Conservation (phyloP, 2,113 vertebrate genomes). For the Nycticebus coucang region DNA sequence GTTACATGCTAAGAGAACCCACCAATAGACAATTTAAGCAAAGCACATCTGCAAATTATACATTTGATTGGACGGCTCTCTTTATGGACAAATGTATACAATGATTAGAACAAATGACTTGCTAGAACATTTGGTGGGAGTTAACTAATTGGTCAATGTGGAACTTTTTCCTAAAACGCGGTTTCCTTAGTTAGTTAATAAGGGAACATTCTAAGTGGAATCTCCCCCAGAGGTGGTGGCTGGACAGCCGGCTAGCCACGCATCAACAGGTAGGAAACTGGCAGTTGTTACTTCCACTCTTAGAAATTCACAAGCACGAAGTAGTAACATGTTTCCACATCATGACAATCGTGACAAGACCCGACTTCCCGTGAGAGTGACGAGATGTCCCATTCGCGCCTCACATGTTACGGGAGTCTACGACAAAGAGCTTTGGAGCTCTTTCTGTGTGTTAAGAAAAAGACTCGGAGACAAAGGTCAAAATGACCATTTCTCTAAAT, state of each 20-base stretch:
- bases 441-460: background rate
- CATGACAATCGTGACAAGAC: background rate
- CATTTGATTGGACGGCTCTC: background rate
- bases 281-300: background rate
- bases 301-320: slow-evolving; percentile 8
- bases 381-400: background rate
- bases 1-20: background rate
- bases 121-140: background rate
- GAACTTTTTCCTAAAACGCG: background rate
- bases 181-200: background rate
- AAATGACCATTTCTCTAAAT: background rate
- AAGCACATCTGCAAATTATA: background rate
- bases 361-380: background rate
- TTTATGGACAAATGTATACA: background rate
- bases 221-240: background rate
- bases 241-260: background rate
- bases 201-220: background rate
- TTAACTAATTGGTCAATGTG: background rate
- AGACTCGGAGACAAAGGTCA: background rate
- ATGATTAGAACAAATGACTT: background rate
- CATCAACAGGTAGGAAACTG: background rate
- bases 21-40: background rate
- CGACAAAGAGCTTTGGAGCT: background rate
- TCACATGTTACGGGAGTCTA: background rate
- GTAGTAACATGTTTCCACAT: background rate